These are phyloP conservation scores for Sus scrofa DNA, from an alignment of 2,113 vertebrate species.

Conservation along the genomic window DNA sequence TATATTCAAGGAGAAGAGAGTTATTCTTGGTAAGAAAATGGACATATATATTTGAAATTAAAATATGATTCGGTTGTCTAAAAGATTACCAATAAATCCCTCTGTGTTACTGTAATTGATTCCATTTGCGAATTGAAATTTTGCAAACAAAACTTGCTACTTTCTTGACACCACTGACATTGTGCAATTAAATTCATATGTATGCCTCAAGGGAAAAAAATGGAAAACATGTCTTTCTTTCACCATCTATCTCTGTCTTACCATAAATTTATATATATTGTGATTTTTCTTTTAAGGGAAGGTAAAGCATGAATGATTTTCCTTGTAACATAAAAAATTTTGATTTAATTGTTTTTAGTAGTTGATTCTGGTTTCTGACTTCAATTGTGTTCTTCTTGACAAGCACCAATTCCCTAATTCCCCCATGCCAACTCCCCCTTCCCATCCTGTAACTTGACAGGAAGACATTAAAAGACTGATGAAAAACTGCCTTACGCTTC, in stretches of 20 bases:
- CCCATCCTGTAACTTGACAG: background rate
- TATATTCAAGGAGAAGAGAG: slow-evolving; percentile 12
- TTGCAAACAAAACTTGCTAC: slow-evolving; percentile 47
- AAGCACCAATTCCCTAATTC: slow-evolving; percentile 37
- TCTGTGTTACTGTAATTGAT: slow-evolving; percentile 16
- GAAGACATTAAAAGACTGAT: slow-evolving; percentile 58
- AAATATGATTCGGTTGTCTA: slow-evolving; percentile 42
- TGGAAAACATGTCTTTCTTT: slow-evolving; percentile 14
- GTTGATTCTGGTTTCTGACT: slow-evolving; percentile 65
- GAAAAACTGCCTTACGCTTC: slow-evolving; percentile 16
- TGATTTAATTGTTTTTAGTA: slow-evolving; percentile 68
- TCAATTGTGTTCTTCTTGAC: slow-evolving; percentile 54
- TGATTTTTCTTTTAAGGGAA: slow-evolving; percentile 58
- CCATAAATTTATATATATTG: slow-evolving; percentile 43
- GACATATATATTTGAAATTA: background rate
- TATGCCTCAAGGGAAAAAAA: background rate
- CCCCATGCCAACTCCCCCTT: background rate
- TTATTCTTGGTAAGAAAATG: slow-evolving; percentile 7
- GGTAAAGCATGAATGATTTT: slow-evolving; percentile 58
- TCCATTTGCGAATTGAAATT: slow-evolving; percentile 55
- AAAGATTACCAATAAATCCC: slow-evolving; percentile 9
- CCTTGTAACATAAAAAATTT: slow-evolving; percentile 32
- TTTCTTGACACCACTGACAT: slow-evolving; percentile 44
- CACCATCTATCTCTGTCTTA: slow-evolving; percentile 18
- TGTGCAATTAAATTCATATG: slow-evolving; percentile 45